Percentiles rank a stretch among this genome's conserved stretches.
Conservation (phyloP, 2,113 vertebrate genomes). For the Turnix velox region DNA sequence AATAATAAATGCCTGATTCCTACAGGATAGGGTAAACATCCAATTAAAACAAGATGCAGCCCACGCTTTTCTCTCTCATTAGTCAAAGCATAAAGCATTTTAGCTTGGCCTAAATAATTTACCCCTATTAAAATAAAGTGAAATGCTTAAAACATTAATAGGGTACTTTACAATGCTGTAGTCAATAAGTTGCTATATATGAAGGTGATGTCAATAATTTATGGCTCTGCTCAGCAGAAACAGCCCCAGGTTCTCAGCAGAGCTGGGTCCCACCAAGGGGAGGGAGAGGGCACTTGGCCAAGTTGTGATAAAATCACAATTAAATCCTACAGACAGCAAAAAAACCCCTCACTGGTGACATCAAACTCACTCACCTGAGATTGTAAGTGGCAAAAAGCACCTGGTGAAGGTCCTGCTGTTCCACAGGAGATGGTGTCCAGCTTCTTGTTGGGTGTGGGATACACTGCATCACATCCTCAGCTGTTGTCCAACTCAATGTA, state of each 20-base stretch:
- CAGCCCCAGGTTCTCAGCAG: background rate
- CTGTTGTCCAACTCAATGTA: background rate
- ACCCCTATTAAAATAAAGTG: conserved; percentile 74
- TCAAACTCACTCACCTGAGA: background rate
- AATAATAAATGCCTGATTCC: conserved; percentile 72
- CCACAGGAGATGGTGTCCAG: fast-evolving
- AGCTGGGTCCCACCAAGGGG: background rate
- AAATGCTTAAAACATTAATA: conserved; percentile 76
- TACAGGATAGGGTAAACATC: conserved; percentile 68
- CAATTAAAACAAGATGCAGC: conserved; percentile 71
- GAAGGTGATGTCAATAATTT: conserved; percentile 68
- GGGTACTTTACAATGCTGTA: conserved; percentile 64
- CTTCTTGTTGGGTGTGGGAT: background rate
- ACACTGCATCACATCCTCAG: background rate
- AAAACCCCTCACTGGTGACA: background rate
- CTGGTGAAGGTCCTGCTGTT: background rate
- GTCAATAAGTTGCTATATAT: conserved; percentile 69
- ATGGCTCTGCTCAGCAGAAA: conserved; percentile 38
- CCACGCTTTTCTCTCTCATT: conserved; percentile 64
- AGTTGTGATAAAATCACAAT: background rate
- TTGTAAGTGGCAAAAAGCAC: fast-evolving
- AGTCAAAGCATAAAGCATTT: conserved; percentile 74
- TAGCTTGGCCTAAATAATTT: conserved; percentile 75
- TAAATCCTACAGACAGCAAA: background rate
- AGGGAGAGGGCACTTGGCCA: background rate